These are phyloP conservation scores for Drosophila cognata DNA, from an alignment of 2,888 invertebrate species.

Conservation along the genomic window DNA sequence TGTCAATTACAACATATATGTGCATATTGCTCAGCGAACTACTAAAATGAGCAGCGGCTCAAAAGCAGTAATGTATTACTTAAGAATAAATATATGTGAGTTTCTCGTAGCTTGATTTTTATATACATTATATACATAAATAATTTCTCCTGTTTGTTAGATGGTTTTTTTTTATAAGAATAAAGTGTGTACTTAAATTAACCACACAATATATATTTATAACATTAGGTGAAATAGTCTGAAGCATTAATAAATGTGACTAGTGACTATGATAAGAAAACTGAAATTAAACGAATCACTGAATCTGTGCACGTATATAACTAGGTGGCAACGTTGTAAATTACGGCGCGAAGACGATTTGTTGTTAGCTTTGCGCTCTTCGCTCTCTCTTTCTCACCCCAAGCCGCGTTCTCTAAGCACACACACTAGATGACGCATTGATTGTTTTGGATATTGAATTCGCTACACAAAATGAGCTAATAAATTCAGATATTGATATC, in stretches of 20 bases:
- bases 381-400: constrained; percentile 11
- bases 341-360: constrained; percentile 33
- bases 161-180: not conserved
- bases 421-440: constrained; percentile 37
- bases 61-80: not conserved
- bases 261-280: not conserved
- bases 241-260: no score
- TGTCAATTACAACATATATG: constrained; percentile 22
- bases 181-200: not conserved
- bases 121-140: not conserved
- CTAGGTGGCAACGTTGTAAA: constrained; percentile 42
- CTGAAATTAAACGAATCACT: not conserved
- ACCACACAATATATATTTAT: no score
- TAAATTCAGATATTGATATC: constrained; percentile 50
- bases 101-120: not conserved
- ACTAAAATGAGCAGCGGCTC: not conserved
- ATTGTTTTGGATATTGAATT: constrained; percentile 52
- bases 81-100: not conserved
- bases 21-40: constrained; percentile 4
- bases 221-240: no score
- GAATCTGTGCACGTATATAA: no score
- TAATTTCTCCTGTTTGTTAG: not conserved
- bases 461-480: constrained; percentile 30
- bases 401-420: not conserved
- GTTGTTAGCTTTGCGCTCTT: constrained; percentile 20